Evolutionary conservation across 35 echinoderm and acorn worm species (phyloP).

Genomic region (Patiria miniata): DNA sequence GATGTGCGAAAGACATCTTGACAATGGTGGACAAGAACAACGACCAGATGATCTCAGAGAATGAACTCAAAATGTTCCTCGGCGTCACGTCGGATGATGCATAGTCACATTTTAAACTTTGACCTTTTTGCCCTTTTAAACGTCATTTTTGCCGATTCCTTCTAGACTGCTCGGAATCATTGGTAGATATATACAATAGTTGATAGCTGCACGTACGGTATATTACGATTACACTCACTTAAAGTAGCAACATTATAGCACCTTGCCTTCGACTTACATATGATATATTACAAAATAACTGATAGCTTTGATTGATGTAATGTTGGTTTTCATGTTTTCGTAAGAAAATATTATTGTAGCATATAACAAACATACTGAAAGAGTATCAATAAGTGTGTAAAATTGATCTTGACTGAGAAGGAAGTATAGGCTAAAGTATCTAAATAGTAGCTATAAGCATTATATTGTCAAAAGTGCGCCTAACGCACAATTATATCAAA

Average conservation of each 20-base stretch:
- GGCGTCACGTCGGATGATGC: slow-evolving; percentile 6
- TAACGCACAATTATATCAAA: no score
- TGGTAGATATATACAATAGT: background rate
- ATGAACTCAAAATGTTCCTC: slow-evolving; percentile 7
- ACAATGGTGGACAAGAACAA: slow-evolving; percentile 13
- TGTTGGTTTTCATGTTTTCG: background rate
- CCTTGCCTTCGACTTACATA: slow-evolving; percentile 25
- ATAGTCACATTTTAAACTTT: slow-evolving; percentile 6
- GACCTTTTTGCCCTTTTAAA: background rate
- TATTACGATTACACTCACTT: slow-evolving; percentile 1
- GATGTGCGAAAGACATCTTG: background rate
- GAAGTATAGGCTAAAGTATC: no score
- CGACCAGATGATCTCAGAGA: slow-evolving; percentile 1
- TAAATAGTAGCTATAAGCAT: no score
- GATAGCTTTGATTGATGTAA: background rate
- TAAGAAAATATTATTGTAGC: no score
- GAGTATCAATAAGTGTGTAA: no score
- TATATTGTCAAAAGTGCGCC: no score
- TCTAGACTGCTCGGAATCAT: background rate
- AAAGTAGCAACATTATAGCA: slow-evolving; percentile 14
- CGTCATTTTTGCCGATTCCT: slow-evolving; percentile 33
- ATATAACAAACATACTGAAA: no score
- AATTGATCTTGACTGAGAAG: no score
- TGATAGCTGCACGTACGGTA: slow-evolving; percentile 9
- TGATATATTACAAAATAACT: background rate